These are phyloP conservation scores for Naso thynnoides DNA, from an alignment of 2,797 vertebrate genomes.

Conservation along the genomic window DNA sequence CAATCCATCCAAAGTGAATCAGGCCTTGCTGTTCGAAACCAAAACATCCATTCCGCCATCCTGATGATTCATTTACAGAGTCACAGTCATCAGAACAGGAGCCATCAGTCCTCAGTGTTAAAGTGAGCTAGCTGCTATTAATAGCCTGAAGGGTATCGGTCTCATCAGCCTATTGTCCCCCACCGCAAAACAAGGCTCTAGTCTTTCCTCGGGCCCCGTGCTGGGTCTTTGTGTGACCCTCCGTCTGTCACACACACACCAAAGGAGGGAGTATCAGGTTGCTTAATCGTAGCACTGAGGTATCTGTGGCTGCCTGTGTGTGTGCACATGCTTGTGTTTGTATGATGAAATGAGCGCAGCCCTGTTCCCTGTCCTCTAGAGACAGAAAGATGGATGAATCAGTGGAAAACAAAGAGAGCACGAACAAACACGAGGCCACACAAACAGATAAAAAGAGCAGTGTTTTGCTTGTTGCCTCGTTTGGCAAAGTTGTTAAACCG, in stretches of 20 bases:
- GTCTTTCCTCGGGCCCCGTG: slow-evolving; percentile 58
- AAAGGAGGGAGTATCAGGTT: slow-evolving; percentile 48
- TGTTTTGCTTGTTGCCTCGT: slow-evolving; percentile 15
- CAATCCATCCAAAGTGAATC: neutral
- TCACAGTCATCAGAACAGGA: slow-evolving; percentile 26
- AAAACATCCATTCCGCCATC: slow-evolving; percentile 1
- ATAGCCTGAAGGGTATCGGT: slow-evolving; percentile 62
- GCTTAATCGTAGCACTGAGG: slow-evolving; percentile 33
- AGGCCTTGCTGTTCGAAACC: neutral
- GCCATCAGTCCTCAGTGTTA: slow-evolving; percentile 27
- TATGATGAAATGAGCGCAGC: slow-evolving; percentile 10
- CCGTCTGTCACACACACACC: slow-evolving; percentile 26
- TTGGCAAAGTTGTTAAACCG: slow-evolving; percentile 41
- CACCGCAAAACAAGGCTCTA: slow-evolving; percentile 52
- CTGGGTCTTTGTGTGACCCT: slow-evolving; percentile 50
- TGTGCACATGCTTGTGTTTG: neutral
- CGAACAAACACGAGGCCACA: neutral
- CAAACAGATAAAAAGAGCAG: slow-evolving; percentile 1
- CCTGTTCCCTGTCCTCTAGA: slow-evolving; percentile 20
- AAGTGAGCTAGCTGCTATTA: slow-evolving; percentile 61
- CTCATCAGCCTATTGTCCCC: slow-evolving; percentile 45
- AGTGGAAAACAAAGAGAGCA: slow-evolving; percentile 1
- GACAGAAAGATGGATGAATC: slow-evolving; percentile 47
- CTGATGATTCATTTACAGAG: slow-evolving; percentile 41
- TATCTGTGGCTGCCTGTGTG: slow-evolving; percentile 3